Percentiles rank a stretch among this genome's conserved stretches.
Conservation (phyloP, 2,797 vertebrate species). For the Alfaro cultratus region DNA sequence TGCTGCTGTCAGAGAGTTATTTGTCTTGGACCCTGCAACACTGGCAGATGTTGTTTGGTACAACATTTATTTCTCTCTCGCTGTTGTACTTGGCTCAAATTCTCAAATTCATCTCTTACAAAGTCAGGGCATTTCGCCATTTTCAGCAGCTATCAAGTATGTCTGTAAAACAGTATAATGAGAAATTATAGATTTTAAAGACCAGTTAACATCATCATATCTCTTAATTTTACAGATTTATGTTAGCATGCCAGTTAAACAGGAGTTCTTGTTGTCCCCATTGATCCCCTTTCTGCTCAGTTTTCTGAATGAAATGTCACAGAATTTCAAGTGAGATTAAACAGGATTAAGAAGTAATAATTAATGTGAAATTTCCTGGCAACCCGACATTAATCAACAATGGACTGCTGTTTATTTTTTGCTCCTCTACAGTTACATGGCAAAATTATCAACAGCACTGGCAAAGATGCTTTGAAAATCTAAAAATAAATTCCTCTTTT, state of each 20-base stretch:
- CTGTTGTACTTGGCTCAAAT: slow-evolving; percentile 53
- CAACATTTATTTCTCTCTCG: slow-evolving; percentile 72
- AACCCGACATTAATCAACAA: slow-evolving; percentile 27
- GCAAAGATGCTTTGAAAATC: not conserved
- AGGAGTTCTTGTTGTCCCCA: slow-evolving; percentile 49
- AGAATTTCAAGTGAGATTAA: slow-evolving; percentile 41
- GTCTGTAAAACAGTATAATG: slow-evolving; percentile 17
- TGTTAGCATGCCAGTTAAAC: slow-evolving; percentile 11
- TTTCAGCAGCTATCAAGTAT: slow-evolving; percentile 43
- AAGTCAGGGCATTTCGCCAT: slow-evolving; percentile 60
- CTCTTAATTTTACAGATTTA: slow-evolving; percentile 32
- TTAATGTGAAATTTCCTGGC: slow-evolving; percentile 45
- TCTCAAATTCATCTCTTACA: slow-evolving; percentile 62
- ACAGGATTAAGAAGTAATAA: slow-evolving; percentile 36
- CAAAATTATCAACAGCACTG: not conserved
- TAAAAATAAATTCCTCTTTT: not conserved
- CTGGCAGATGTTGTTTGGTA: slow-evolving; percentile 81
- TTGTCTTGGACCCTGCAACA: slow-evolving; percentile 75
- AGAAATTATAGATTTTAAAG: slow-evolving; percentile 30
- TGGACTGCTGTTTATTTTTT: not conserved
- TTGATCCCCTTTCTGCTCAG: slow-evolving; percentile 59
- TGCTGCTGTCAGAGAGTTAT: slow-evolving; percentile 67
- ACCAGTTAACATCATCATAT: slow-evolving; percentile 22
- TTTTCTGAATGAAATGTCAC: slow-evolving; percentile 44
- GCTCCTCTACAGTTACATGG: not conserved